phyloP scores from a whole-genome alignment of 2,888 invertebrate genomes.

The Apoderus coryli region DNA sequence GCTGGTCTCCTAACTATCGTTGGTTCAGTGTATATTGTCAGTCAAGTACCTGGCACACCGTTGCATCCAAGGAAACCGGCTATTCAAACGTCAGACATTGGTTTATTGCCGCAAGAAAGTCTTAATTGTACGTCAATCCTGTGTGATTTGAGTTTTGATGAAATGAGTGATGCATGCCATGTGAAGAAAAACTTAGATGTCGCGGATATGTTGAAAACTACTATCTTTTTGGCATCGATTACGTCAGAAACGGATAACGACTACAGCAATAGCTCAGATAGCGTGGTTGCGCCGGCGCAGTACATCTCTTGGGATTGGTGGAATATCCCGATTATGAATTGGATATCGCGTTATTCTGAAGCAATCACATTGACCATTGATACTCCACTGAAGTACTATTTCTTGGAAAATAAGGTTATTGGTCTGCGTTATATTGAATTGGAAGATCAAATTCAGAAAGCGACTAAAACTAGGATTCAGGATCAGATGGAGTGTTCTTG shows the following conservation, averaged over 20 bases:
- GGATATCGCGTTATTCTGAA: constrained; percentile 28
- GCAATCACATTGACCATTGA: constrained; percentile 19
- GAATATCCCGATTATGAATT: constrained; percentile 30
- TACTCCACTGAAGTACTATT: constrained; percentile 13
- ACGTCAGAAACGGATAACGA: constrained; percentile 9
- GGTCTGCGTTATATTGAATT: constrained; percentile 25
- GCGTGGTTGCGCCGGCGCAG: constrained; percentile 15
- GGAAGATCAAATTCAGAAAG: constrained; percentile 29
- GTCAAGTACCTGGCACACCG: constrained; percentile 39
- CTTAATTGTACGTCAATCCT: too few species aligned
- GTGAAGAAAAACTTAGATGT: constrained; percentile 24
- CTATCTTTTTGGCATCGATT: constrained; percentile 28
- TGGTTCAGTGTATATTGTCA: constrained; percentile 41
- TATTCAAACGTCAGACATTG: too few species aligned
- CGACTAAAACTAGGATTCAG: constrained; percentile 30
- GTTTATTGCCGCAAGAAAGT: too few species aligned
- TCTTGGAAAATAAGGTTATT: constrained; percentile 22
- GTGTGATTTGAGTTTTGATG: too few species aligned
- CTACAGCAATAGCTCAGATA: constrained; percentile 10
- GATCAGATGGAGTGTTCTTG: constrained; percentile 32
- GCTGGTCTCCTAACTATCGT: constrained; percentile 43
- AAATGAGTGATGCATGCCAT: too few species aligned
- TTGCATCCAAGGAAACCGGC: too few species aligned
- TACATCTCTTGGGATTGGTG: constrained; percentile 32
- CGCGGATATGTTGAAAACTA: constrained; percentile 27